A percentile compares a stretch with the other conserved stretches of the same genome.
Evolutionary conservation across 2,888 invertebrate genomes (phyloP).

Genomic region (Heliconius aoede): DNA sequence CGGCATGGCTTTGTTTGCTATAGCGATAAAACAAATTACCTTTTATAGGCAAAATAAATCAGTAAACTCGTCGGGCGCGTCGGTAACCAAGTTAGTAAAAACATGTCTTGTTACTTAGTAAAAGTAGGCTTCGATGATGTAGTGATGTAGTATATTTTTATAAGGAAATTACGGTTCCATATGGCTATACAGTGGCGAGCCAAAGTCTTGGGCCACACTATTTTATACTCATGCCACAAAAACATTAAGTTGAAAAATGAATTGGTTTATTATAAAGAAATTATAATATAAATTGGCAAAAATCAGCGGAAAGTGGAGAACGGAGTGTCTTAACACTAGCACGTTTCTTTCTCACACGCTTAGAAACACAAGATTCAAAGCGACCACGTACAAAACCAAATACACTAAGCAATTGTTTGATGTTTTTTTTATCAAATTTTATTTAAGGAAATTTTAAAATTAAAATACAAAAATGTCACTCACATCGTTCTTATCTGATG

Average conservation of each 20-base stretch:
- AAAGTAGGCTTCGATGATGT: conserved; percentile 12
- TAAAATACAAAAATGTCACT: too few species aligned
- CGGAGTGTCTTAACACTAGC: too few species aligned
- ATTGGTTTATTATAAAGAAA: too few species aligned
- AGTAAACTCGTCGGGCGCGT: conserved; percentile 30
- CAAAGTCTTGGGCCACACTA: too few species aligned
- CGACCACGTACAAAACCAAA: background rate
- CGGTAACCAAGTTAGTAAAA: conserved; percentile 26
- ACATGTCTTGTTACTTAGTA: conserved; percentile 27
- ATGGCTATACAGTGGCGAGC: background rate
- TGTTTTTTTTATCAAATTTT: too few species aligned
- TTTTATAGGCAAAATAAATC: conserved; percentile 34
- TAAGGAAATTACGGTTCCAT: background rate
- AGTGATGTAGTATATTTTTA: background rate
- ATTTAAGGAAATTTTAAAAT: too few species aligned
- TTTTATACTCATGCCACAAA: too few species aligned
- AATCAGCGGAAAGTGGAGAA: too few species aligned
- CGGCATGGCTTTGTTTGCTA: conserved; percentile 32
- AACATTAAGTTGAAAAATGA: too few species aligned
- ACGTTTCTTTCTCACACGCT: conserved; percentile 16
- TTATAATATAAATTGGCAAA: too few species aligned
- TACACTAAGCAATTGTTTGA: too few species aligned
- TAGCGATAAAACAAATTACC: conserved; percentile 30
- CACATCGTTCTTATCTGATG: background rate
- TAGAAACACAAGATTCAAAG: conserved; percentile 14